Percentiles rank a stretch among this genome's conserved stretches.
Evolutionary conservation across 1,140 invertebrate species (phyloP).

Genomic region (Nomia melanderi): DNA sequence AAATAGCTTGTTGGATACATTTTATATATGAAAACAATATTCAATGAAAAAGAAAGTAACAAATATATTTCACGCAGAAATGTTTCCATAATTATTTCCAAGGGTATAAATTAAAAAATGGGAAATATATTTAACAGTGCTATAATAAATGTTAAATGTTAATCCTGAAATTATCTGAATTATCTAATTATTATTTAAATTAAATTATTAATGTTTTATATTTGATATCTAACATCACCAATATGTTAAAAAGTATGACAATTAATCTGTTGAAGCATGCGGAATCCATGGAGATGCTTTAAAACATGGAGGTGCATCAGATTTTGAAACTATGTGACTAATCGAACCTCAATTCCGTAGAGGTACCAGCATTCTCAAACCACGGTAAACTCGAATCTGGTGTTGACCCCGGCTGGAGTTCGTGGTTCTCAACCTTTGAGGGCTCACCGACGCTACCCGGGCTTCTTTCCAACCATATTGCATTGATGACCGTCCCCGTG

Average conservation of each 20-base stretch:
- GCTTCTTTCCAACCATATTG: constrained; percentile 82
- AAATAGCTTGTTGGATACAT: too few relatives aligned
- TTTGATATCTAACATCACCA: too few relatives aligned
- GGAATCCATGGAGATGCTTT: neutral
- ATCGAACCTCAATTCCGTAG: constrained; percentile 65
- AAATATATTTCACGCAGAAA: too few relatives aligned
- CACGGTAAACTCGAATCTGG: constrained; percentile 82
- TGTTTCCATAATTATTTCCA: too few relatives aligned
- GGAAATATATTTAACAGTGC: too few relatives aligned
- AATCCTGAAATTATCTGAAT: too few relatives aligned
- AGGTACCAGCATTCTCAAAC: constrained; percentile 73
- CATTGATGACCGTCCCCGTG: constrained; percentile 81
- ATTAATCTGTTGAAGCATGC: neutral
- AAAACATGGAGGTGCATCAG: neutral
- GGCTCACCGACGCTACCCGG: constrained; percentile 80
- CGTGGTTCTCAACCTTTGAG: constrained; percentile 76
- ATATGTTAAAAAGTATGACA: neutral
- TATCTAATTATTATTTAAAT: too few relatives aligned
- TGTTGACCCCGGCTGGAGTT: constrained; percentile 80
- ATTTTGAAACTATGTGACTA: neutral
- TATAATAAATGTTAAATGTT: too few relatives aligned
- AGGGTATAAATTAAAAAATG: too few relatives aligned
- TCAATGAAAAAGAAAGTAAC: too few relatives aligned
- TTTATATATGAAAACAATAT: too few relatives aligned
- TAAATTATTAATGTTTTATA: too few relatives aligned